Base-by-base conservation (phyloP, 2,797 vertebrate species). In the Poeciliopsis infans region DNA sequence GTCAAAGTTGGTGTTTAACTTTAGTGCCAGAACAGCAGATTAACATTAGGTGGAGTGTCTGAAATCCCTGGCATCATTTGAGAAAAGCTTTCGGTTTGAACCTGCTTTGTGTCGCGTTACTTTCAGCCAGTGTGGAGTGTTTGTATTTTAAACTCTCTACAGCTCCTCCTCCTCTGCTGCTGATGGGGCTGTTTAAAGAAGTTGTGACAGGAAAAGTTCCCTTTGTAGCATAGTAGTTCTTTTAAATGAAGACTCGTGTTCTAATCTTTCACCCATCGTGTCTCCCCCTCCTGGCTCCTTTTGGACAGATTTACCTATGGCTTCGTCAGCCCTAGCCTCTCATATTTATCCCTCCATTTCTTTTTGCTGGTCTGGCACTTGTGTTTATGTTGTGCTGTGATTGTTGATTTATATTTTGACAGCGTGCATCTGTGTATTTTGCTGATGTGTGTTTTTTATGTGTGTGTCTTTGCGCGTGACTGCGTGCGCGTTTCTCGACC, bases 321-420 rank as follows among this genome's bases (percentile, higher is more conserved):
- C 84, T 82, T 82, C 78, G 70, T 84, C 86, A 84, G 84, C 81
- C 76, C 25, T 28, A 74, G 81, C 81, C 82, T 1, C 61, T 76
- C 72, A 7, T 70, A 83, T 89, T 90, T 91, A 85, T 91, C 36
- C 87, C 88, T 73, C 83, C 88, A 89, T 83, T 83, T 88, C 86
- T 90, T 94, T 95, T 90, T 96, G 95, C 94, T 94, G 94, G 86
- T 87, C 92, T 93, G 91, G 94, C 94, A 94, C 91, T 94, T 92
- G 93, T 91, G 92, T 94, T 95, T 94, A 94, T 94, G 94, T 93
- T 87, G 90, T 89, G 91, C 91, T 83, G 85, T 93, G 93, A 95
- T 95, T 93, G 93, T 92, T 95, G 94, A 95, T 95, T 95, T 95
- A 95, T 95, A 93, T 91, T 94, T 95, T 95, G 94, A 95, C 95